phyloP scores from a whole-genome alignment of 2,797 vertebrate species.

The Sebastes trivittatus region DNA sequence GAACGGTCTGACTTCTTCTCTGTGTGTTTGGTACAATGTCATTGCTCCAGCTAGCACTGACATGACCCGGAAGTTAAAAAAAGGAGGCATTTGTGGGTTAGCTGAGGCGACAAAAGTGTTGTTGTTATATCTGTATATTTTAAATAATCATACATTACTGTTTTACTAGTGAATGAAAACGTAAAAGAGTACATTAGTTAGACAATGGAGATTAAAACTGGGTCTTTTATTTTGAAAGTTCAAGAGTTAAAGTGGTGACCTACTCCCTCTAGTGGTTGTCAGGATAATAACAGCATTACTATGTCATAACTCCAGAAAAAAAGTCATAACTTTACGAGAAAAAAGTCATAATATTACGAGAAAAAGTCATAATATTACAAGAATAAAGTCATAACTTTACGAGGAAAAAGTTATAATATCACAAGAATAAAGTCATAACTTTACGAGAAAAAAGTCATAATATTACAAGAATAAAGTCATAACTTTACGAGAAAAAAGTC shows the following conservation, averaged over 20 bases:
- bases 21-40: conserved; percentile 65
- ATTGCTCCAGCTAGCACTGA: conserved; percentile 17
- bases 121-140: not conserved
- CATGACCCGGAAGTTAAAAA: conserved; percentile 69
- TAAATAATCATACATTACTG: rapidly evolving
- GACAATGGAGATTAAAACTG: not conserved
- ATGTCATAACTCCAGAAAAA: too few species aligned
- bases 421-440: too few species aligned
- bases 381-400: too few species aligned
- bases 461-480: too few species aligned
- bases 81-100: not conserved
- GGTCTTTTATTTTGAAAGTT: conserved; percentile 58
- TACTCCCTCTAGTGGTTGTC: conserved; percentile 1
- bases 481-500: too few species aligned
- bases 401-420: too few species aligned
- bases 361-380: too few species aligned
- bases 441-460: too few species aligned
- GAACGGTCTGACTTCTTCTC: not conserved
- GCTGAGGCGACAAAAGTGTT: not conserved
- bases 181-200: not conserved
- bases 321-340: too few species aligned
- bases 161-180: not conserved
- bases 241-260: not conserved
- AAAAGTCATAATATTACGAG: too few species aligned
- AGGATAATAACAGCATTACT: not conserved